Conservation (phyloP, 2,113 vertebrate genomes). For the Crotophaga sulcirostris region DNA sequence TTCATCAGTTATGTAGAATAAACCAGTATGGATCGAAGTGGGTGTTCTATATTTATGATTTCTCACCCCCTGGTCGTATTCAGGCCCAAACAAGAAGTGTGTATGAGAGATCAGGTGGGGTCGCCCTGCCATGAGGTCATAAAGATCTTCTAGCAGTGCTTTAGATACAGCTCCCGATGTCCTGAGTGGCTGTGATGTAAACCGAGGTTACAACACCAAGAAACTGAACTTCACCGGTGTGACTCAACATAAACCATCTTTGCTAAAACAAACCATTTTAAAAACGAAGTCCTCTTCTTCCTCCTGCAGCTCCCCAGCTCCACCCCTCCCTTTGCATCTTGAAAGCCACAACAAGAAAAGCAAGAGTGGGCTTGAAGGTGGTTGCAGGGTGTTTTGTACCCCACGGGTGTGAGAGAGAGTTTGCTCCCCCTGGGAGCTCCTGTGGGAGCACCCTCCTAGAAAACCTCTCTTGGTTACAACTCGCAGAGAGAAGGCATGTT, state of each 20-base stretch:
- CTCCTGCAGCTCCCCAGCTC: neutral
- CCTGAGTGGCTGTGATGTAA: neutral
- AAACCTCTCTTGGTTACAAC: fast-evolving
- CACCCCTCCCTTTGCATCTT: neutral
- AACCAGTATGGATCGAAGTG: neutral
- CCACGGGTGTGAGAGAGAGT: neutral
- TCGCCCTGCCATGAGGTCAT: neutral
- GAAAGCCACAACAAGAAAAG: neutral
- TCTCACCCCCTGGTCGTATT: neutral
- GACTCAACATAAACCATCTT: neutral
- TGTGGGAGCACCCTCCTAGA: neutral
- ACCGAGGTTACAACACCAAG: neutral
- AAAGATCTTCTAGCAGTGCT: neutral
- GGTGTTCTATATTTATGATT: neutral
- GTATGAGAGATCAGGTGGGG: neutral
- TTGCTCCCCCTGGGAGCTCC: neutral
- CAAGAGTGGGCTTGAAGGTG: neutral
- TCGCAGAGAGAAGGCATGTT: fast-evolving
- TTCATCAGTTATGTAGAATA: neutral
- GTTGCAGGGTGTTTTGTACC: neutral
- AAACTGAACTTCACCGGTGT: neutral
- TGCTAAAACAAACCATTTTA: neutral
- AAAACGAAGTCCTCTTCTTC: neutral
- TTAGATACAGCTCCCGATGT: neutral
- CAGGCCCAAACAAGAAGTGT: neutral